Base-by-base conservation (phyloP, 1,140 invertebrate genomes). In the Oncopodura yosiiana region DNA sequence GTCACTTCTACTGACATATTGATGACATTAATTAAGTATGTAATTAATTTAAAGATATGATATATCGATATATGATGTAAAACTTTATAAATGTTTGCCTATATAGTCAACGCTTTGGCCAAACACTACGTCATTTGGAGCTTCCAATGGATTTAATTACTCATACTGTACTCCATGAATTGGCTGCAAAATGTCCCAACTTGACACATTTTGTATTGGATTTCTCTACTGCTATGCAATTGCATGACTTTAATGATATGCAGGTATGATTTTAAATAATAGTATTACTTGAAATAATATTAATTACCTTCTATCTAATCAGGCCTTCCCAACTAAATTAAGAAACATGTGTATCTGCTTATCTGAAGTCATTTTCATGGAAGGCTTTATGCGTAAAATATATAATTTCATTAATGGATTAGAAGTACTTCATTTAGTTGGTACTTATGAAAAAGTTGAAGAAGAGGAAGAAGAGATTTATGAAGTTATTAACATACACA, bases 301-400 rank as follows among this genome's bases (percentile, higher is more conserved):
- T n/a, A n/a, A n/a, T n/a, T n/a, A 21, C 18, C 5, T 43, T 43
- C 18, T 3, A 23, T n/a, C 41, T 23, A 14, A 66, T 26, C 68
- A 78, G 69, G 84, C 91, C 5, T 99, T 99, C 73, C 96, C 96
- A 12, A 95, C 94, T n/a, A 97, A 97, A 69, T 73, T 99, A 4
- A 81, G 84, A 26, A 95, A 93, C 66, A 81, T 99, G 74, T 97
- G 94, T 69, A 90, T 99, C 65, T 99, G 95, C 66, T 73, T 99
- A 1, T 97, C 93, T 0, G 95, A 99, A 71, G 95, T 99, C 43
- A 99, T 99, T 68, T 99, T 99, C 71, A 94, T 99, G 86, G 96
- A 99, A 72, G 96, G 95, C n/a, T 99, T 99, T 69, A 98, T 99
- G 92, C 75, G 96, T 54, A 95, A 99, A 73, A 98, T 99, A 59